These are phyloP conservation scores for Drosophila cognata DNA, from an alignment of 2,888 invertebrate species.

Conservation along the genomic window DNA sequence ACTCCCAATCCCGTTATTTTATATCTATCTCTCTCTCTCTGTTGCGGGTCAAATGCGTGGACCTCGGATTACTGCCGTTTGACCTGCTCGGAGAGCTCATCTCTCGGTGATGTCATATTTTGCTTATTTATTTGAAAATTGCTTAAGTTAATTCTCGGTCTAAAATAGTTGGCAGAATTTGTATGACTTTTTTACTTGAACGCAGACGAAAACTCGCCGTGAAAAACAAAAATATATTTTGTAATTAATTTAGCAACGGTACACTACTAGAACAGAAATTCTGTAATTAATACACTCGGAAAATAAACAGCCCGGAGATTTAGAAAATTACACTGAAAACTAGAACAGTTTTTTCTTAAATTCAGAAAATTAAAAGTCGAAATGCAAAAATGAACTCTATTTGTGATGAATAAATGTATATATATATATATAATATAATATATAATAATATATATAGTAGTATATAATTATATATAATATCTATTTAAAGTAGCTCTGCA, in stretches of 20 bases:
- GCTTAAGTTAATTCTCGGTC: neutral
- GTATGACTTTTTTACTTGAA: neutral
- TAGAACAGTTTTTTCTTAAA: neutral
- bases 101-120: conserved; percentile 1
- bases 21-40: neutral
- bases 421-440: no score
- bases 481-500: neutral
- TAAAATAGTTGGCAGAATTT: neutral
- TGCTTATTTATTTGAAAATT: neutral
- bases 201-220: neutral
- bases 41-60: conserved; percentile 67
- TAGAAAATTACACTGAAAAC: neutral
- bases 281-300: neutral
- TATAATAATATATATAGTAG: neutral
- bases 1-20: neutral
- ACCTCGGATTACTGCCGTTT: conserved; percentile 83
- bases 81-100: conserved; percentile 27
- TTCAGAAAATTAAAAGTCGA: neutral
- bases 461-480: neutral
- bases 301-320: neutral
- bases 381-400: neutral
- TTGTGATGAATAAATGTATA: neutral
- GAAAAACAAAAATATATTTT: neutral
- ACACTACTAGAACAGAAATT: neutral
- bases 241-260: neutral